Base-by-base conservation (phyloP, 2,797 vertebrate genomes). In the Argya squamiceps region DNA sequence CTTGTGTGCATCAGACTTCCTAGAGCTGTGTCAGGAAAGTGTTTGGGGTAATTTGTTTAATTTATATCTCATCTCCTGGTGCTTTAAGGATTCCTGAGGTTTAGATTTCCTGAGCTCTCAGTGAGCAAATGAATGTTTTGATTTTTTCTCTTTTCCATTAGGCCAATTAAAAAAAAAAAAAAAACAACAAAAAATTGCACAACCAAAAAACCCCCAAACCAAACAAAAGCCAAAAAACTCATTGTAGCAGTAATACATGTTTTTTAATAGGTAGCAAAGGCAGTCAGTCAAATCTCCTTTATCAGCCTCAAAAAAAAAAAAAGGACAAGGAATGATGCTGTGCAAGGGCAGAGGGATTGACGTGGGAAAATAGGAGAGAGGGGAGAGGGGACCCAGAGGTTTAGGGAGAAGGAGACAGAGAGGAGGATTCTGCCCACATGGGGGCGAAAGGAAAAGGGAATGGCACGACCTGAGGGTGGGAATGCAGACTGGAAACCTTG, bases 81-180 rank as follows among this genome's bases (percentile, higher is more conserved):
- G 86, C 81, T 80, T 44, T 68, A 67, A 81, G 41, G 70, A 76
- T 82, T 62, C 52, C 63, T 56, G 55, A 67, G 49, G 56, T 82
- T 84, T 80, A 91, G 11, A n/a, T 65, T 95, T 96, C 70, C 63
- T 39, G 55, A 62, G 13, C 81, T 90, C 34, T 89, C 37, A 63
- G 56, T 46, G 27, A 71, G 46, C 5, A 91, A 94, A 89, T 62
- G 4, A 62, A 7, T 77, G 12, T 12, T 83, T 52, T 62, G 46
- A 1, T 10, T 92, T 93, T 37, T 82, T n/a, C 15, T 76, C 26
- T 49, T 88, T 73, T 44, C 63, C 41, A 26, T 52, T 65, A 83
- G 18, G 24, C 21, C 9, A 9, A 34, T 60, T 70, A 17, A 60
- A 36, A 44, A 24, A 49, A 44, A 49, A 44, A 4, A 16, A 29